A percentile compares a stretch with the other conserved stretches of the same genome.
phyloP scores from a whole-genome alignment of 1,140 invertebrate species.

The Plutomurus gul region DNA sequence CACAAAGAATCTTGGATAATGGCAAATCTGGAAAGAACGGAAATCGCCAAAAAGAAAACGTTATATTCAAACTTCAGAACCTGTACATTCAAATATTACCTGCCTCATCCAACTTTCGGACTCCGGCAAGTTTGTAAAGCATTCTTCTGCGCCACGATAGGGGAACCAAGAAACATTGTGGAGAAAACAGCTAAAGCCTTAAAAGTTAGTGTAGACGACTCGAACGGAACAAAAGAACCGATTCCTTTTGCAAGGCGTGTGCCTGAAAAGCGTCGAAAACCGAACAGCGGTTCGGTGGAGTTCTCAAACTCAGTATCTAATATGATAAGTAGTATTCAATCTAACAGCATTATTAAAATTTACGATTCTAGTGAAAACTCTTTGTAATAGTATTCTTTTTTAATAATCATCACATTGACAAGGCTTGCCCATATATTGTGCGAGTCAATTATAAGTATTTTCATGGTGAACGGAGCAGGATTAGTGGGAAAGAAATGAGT shows the following conservation, averaged over 20 bases:
- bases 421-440: background rate
- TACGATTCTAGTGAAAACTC: background rate
- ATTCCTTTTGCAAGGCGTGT: constrained; percentile 31
- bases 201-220: constrained; percentile 2
- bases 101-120: constrained; percentile 35
- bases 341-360: background rate
- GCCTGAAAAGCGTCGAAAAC: constrained; percentile 9
- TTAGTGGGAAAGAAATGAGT: too few species aligned
- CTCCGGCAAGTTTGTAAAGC: constrained; percentile 40
- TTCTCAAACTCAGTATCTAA: background rate
- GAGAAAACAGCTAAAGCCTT: constrained; percentile 40
- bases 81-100: constrained; percentile 44
- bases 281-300: background rate
- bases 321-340: constrained; percentile 1
- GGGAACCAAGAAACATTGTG: constrained; percentile 32
- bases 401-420: too few species aligned
- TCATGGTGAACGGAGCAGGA: too few species aligned
- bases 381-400: background rate
- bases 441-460: too few species aligned
- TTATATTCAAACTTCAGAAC: constrained; percentile 42
- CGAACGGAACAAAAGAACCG: constrained; percentile 2
- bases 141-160: constrained; percentile 40
- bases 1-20: constrained; percentile 29
- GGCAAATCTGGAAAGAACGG: constrained; percentile 26
- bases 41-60: constrained; percentile 42